Base-by-base conservation (phyloP, 2,797 vertebrate genomes). In the Oreochromis grahami region DNA sequence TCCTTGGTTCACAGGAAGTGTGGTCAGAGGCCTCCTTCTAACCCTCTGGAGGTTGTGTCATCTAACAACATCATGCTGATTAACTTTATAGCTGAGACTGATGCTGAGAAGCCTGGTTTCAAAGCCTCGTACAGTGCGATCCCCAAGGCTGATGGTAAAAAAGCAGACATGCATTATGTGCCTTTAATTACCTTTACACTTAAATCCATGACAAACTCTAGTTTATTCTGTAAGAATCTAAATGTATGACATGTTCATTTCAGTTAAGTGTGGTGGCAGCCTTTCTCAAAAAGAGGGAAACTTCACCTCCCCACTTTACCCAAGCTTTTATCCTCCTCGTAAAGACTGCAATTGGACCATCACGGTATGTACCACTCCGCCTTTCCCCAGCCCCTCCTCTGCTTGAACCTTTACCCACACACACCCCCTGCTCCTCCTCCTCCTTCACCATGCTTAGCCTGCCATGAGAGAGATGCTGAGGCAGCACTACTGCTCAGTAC, bases 41-140 rank as follows among this genome's bases (percentile, higher is more conserved):
- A 97, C 82, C 94, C 92, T 6, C 91, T 97, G 74, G 82, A 92
- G 74, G 94, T 97, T 70, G 87, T 93, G 26, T 97, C 96, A 55
- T 97, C 97, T 2, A 84, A 94, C 63, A 97, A 96, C 91, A 89
- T 96, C 81, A 95, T 97, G 94, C 92, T 97, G 55, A 81, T 97
- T 72, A 96, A 92, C 87, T 79, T 97, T 17, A 92, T 97, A 60
- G 94, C 94, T 3, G 96, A 96, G 74, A 77, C 60, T 48, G 0
- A 2, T 1, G 51, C 85, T 51, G 92, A 91, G 82, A 93, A 14
- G 55, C 91, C 94, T 2, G 97, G 97, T 32, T 97, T 97, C 76
- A 8, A 2, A 3, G 96, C 95, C 0, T 1, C 11, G 7, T 97
- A 95, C 80, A 88, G 3, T 5, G 34, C 91, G 34, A 81, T 96